These are phyloP conservation scores for Matsumurasca onukii DNA, from an alignment of 1,140 invertebrate species.

Conservation along the genomic window DNA sequence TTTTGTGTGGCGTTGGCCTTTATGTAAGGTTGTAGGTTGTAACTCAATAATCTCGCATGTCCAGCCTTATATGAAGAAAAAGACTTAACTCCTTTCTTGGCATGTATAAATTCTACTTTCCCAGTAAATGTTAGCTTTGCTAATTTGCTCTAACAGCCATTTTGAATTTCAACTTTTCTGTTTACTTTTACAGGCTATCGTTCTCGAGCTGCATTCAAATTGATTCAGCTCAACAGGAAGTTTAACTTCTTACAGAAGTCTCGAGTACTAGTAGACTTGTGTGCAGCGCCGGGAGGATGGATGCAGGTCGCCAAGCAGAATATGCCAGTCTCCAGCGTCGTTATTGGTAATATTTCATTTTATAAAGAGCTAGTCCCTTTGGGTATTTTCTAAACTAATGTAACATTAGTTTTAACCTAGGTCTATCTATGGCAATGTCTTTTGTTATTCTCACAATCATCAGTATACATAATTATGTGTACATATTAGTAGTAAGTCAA, in stretches of 20 bases:
- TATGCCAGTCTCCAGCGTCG: slow-evolving; percentile 95
- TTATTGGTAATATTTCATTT: slow-evolving; percentile 68
- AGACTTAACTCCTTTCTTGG: neutral
- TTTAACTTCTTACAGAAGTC: slow-evolving; percentile 97
- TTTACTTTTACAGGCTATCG: slow-evolving; percentile 74
- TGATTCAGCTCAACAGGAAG: slow-evolving; percentile 96
- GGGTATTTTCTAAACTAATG: too few relatives aligned
- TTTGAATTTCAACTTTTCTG: neutral
- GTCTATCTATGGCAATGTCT: too few relatives aligned
- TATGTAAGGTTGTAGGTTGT: neutral
- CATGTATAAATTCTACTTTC: neutral
- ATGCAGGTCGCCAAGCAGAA: slow-evolving; percentile 99
- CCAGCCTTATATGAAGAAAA: neutral
- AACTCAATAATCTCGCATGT: neutral
- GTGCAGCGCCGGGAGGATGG: slow-evolving; percentile 99
- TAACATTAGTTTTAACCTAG: too few relatives aligned
- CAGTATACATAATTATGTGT: too few relatives aligned
- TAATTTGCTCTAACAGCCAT: neutral
- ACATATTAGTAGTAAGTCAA: too few relatives aligned
- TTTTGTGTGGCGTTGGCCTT: neutral
- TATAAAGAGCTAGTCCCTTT: too few relatives aligned
- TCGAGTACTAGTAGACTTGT: slow-evolving; percentile 95
- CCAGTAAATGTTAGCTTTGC: neutral
- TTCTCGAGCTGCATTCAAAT: slow-evolving; percentile 97
- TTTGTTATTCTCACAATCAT: too few relatives aligned